Evolutionary conservation across 2,113 vertebrate genomes (phyloP), one percentile per base, ranked within the genome.

Genomic region (Myodes glareolus): DNA sequence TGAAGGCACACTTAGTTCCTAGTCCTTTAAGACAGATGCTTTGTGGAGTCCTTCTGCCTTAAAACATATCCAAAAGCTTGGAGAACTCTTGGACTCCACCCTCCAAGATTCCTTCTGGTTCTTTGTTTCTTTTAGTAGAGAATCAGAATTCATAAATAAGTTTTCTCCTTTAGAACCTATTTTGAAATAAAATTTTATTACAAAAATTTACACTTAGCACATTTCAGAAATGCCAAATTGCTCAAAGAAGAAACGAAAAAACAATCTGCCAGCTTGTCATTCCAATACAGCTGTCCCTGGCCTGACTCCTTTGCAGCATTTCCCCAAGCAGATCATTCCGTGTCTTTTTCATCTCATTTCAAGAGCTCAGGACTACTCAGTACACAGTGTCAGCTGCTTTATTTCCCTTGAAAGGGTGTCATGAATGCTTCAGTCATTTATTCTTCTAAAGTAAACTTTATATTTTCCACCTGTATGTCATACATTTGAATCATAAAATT

Each of bases 401-500:
- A 42, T 82, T 67, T 92, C 61, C 63, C 90, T 70, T 77, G 82
- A 90, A 10, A 72, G 58, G 89, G 58, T 94, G 70, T 67, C n/a
- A 33, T 82, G 82, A 90, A 39, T 6, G 72, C 29, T 96, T 58
- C 86, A 31, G 39, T 55, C 39, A 72, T 93, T 92, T 92, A 72
- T 91, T 94, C 61, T 94, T 80, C 7, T 84, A 11, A n/a, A 73
- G 27, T 88, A 94, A 95, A 85, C 73, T 58, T 82, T 85, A 88
- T 90, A 55, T 88, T 95, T 94, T 95, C 80, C 23, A 92, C 63
- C 76, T 94, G 75, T 16, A 80, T n/a, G 87, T 63, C 73, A 95
- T n/a, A 93, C 82, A 85, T 80, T 88, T 90, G 80, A 97, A 94
- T 61, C 63, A 80, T 95, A 91, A 45, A 75, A 90, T 72, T 93